These are phyloP conservation scores for Tricholaema leucomelas DNA, from an alignment of 2,113 vertebrate genomes.

Conservation along the genomic window DNA sequence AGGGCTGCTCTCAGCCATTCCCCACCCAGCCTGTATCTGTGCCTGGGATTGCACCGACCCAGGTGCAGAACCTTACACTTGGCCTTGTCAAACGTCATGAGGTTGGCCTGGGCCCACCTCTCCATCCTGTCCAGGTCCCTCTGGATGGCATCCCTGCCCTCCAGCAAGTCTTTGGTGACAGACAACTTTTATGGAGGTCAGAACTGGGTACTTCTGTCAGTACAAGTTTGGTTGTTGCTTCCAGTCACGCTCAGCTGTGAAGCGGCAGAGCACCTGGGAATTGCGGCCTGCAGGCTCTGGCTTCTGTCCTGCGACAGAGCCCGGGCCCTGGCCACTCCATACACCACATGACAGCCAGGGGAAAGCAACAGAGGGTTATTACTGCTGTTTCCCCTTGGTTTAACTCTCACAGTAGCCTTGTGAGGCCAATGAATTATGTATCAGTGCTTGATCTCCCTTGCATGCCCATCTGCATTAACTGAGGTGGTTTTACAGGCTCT, in stretches of 20 bases:
- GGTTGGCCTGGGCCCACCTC: too few relatives aligned
- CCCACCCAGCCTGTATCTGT: too few relatives aligned
- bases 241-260: not conserved
- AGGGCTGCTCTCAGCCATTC: too few relatives aligned
- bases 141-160: too few relatives aligned
- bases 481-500: not conserved
- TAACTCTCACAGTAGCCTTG: not conserved
- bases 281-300: too few relatives aligned
- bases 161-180: too few relatives aligned
- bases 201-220: fast-evolving
- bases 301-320: not conserved
- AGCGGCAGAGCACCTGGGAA: fast-evolving
- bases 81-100: too few relatives aligned
- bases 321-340: fast-evolving
- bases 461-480: fast-evolving
- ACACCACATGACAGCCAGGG: not conserved
- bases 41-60: too few relatives aligned
- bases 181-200: not conserved
- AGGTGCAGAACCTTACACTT: too few relatives aligned
- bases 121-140: too few relatives aligned
- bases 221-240: fast-evolving
- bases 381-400: fast-evolving
- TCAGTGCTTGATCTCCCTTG: not conserved
- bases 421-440: not conserved
- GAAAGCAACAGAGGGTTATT: fast-evolving